These are phyloP conservation scores for Channa striata DNA, from an alignment of 2,797 vertebrate genomes.

Conservation along the genomic window DNA sequence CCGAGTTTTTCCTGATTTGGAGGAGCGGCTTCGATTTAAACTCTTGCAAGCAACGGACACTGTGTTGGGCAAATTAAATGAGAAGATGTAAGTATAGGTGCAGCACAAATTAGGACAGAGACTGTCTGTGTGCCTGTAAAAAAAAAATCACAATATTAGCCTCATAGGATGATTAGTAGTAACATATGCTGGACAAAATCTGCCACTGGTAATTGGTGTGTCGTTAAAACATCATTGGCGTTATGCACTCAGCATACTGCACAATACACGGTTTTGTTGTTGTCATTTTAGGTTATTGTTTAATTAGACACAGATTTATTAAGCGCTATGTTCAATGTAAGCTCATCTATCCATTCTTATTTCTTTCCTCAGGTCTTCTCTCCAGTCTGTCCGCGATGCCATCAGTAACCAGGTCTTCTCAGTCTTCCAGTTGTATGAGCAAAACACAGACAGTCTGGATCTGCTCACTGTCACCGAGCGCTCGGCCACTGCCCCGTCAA, in stretches of 20 bases:
- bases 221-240: too few species aligned
- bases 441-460: slow-evolving; percentile 69
- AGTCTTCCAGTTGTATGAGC: slow-evolving; percentile 83
- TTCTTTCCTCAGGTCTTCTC: slow-evolving; percentile 73
- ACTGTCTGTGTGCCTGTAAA: background rate
- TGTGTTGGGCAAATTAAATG: slow-evolving; percentile 78
- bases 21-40: slow-evolving; percentile 83
- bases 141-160: too few species aligned
- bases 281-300: background rate
- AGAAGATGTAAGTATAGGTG: slow-evolving; percentile 85
- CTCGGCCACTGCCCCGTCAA: slow-evolving; percentile 80
- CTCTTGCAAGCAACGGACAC: slow-evolving; percentile 82
- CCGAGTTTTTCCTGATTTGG: slow-evolving; percentile 79
- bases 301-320: background rate
- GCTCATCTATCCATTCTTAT: background rate
- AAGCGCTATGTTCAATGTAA: background rate
- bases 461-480: slow-evolving; percentile 72
- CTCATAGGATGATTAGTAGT: too few species aligned
- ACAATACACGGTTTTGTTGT: too few species aligned
- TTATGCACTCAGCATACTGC: too few species aligned
- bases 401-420: slow-evolving; percentile 79
- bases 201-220: too few species aligned
- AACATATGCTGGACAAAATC: too few species aligned
- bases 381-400: slow-evolving; percentile 84
- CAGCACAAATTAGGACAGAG: too few species aligned